A percentile compares a stretch with the other conserved stretches of the same genome.
Conservation (phyloP, 2,888 invertebrate species). For the Rhorus exstirpatorius region DNA sequence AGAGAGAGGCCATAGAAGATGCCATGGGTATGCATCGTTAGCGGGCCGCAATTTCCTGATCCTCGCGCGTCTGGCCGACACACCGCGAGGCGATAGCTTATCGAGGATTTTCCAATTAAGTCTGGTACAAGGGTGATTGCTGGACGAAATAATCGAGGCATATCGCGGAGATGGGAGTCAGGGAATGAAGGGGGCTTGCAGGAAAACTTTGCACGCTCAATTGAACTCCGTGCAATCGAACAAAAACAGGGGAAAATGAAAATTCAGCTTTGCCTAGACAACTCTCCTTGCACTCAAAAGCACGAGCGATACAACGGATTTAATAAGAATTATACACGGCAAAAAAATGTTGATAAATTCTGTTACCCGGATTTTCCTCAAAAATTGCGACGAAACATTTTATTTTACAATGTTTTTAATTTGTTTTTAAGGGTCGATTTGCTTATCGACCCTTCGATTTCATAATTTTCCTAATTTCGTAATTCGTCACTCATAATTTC, state of each 20-base stretch:
- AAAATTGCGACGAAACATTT: no score
- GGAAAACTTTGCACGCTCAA: conserved; percentile 37
- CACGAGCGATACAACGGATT: not conserved
- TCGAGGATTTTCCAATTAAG: conserved; percentile 50
- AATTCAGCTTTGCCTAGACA: conserved; percentile 13
- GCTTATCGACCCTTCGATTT: no score
- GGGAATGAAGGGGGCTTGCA: conserved; percentile 9
- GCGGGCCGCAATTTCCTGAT: conserved; percentile 44
- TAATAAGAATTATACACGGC: no score
- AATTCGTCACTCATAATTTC: no score
- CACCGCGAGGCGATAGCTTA: conserved; percentile 48
- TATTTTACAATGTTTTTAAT: no score
- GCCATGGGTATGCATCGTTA: conserved; percentile 18
- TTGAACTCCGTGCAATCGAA: conserved; percentile 38
- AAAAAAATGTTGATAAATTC: no score
- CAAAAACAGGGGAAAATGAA: conserved; percentile 11
- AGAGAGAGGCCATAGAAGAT: not conserved
- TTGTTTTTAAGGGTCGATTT: no score
- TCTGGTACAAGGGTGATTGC: conserved; percentile 1
- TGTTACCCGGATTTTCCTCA: no score
- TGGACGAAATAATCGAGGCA: conserved; percentile 18
- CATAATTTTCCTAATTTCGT: no score
- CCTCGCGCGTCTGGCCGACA: conserved; percentile 15
- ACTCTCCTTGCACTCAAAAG: not conserved
- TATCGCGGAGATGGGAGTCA: not conserved